Conservation (phyloP, 2,113 vertebrate species). For the Telmatochromis sp. region DNA sequence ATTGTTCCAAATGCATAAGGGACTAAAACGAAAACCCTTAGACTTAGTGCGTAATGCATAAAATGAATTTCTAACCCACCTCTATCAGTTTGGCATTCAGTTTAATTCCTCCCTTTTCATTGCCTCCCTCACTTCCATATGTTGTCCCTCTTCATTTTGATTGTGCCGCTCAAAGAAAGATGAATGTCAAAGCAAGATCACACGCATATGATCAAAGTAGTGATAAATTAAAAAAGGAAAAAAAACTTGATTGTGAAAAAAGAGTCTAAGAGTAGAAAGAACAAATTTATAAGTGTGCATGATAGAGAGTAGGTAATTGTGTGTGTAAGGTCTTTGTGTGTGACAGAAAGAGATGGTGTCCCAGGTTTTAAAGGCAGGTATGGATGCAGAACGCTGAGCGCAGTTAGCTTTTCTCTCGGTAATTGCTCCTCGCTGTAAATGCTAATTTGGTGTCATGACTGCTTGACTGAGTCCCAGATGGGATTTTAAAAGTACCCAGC, state of each 20-base stretch:
- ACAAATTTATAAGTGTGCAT: background rate
- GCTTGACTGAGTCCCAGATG: constrained; percentile 60
- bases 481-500: constrained; percentile 58
- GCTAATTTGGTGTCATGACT: constrained; percentile 67
- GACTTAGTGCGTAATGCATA: constrained; percentile 56
- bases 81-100: constrained; percentile 26
- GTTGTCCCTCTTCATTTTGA: background rate
- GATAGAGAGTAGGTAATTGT: background rate
- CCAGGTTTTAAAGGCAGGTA: constrained; percentile 56
- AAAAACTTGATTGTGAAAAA: background rate
- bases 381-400: constrained; percentile 50
- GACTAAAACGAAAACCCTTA: constrained; percentile 30
- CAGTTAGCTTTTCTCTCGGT: constrained; percentile 56
- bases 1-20: constrained; percentile 56
- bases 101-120: constrained; percentile 21
- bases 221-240: background rate
- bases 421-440: constrained; percentile 63
- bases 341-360: constrained; percentile 13
- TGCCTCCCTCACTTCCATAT: background rate
- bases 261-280: background rate
- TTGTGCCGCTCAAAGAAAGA: constrained; percentile 1
- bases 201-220: background rate
- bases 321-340: background rate
- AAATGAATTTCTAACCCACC: constrained; percentile 53
- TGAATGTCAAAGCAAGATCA: constrained; percentile 21